phyloP scores from a whole-genome alignment of 1,140 invertebrate genomes.

The Drosophila teissieri region DNA sequence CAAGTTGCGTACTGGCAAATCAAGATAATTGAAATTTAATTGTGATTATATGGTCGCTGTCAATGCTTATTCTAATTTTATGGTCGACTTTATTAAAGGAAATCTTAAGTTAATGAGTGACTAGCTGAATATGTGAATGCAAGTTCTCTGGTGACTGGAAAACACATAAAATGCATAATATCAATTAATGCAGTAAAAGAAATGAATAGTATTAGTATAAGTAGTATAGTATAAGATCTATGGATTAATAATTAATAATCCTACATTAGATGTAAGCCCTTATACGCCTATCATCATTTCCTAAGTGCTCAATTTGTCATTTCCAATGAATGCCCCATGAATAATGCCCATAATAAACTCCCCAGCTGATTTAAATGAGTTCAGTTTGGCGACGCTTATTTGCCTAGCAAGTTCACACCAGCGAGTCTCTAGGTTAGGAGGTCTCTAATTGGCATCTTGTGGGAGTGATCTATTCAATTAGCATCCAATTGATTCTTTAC shows the following conservation, averaged over 20 bases:
- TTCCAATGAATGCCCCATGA: conserved; percentile 15
- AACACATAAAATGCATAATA: background rate
- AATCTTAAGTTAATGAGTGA: background rate
- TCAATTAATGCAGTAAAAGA: background rate
- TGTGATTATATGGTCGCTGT: background rate
- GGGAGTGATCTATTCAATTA: conserved; percentile 47
- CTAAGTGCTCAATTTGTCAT: conserved; percentile 27
- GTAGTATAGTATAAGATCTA: too few relatives aligned
- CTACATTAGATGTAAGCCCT: background rate
- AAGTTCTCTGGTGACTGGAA: background rate
- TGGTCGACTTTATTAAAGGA: background rate
- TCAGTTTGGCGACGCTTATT: conserved; percentile 12
- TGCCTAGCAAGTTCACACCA: conserved; percentile 20
- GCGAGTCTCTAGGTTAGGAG: background rate
- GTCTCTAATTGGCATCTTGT: conserved; percentile 43
- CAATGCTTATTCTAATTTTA: background rate
- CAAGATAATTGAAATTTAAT: conserved; percentile 4
- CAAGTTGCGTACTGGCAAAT: background rate
- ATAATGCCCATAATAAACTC: conserved; percentile 15
- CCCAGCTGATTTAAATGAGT: conserved; percentile 22
- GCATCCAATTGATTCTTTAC: conserved; percentile 41
- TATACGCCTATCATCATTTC: conserved; percentile 14
- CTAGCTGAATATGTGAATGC: background rate
- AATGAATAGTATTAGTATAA: too few relatives aligned
- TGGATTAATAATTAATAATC: too few relatives aligned